Base-by-base conservation (phyloP, 2,113 vertebrate genomes). In the Dascyllus trimaculatus region DNA sequence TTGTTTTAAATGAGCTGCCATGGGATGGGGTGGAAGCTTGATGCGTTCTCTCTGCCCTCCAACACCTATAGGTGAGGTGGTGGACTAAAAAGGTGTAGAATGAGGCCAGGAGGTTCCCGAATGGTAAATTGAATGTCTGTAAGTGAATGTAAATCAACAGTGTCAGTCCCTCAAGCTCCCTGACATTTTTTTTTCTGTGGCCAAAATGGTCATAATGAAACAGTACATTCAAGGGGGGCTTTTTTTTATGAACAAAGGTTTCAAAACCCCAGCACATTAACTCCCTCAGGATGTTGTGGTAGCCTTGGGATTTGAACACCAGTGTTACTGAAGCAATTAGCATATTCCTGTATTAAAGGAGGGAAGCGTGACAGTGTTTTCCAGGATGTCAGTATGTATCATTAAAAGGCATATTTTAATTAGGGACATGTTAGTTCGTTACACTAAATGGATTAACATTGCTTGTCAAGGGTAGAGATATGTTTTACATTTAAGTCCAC, bases 1-100 rank as follows among this genome's bases (percentile, higher is more conserved):
- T 97, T 96, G 95, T 96, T 98, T 99, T 97, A 98, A 99, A 99
- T 98, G 97, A 97, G 97, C 96, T 99, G 97, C 97, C 96, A 96
- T 92, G 78, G 96, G 96, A 96, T 94, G 93, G 95, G 94, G 94
- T 51, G 95, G 95, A 95, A 94, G 96, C 96, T 95, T 67, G 70
- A 95, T 95, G 95, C 95, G 94, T 95, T 95, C 95, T 79, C 95
- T 96, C 95, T 96, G 95, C 95, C 95, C 4, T 89, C 95, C 94
- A 57, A 78, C 69, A 63, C 64, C 76, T 94, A 71, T 81, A 87
- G 94, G 93, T 86, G 75, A 88, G 81, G 82, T 61, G 83, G 58
- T 88, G 90, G 81, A 86, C 80, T 66, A 86, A 85, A 92, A 92
- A 79, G 75, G 72, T 85, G 74, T 88, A 51, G 53, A 54, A 38